phyloP scores from a whole-genome alignment of 1,140 invertebrate species.

The Lycorma delicatula region DNA sequence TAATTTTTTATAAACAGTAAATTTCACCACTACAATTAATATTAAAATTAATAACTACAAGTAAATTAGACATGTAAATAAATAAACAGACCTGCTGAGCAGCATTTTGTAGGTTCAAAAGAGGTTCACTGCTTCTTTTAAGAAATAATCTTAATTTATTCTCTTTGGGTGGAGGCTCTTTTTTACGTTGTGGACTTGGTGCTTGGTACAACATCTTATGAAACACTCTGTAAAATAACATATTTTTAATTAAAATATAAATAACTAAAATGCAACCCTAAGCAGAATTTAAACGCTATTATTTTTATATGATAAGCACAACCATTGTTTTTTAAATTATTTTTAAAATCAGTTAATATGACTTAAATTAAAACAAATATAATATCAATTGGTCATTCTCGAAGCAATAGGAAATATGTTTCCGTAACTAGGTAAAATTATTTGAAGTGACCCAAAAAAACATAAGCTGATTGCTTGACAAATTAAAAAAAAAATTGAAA shows the following conservation, averaged over 20 bases:
- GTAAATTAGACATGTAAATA: too few species aligned
- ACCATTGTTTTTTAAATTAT: too few species aligned
- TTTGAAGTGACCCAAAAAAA: too few species aligned
- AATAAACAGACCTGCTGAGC: slow-evolving; percentile 64
- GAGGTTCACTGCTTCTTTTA: slow-evolving; percentile 82
- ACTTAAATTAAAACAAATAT: background rate
- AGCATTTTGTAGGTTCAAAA: slow-evolving; percentile 79
- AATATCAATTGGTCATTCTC: too few species aligned
- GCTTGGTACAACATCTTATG: slow-evolving; percentile 86
- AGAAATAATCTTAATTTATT: slow-evolving; percentile 82
- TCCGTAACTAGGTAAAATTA: too few species aligned
- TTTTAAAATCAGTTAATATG: background rate
- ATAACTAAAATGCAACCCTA: too few species aligned
- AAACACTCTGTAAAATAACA: slow-evolving; percentile 58
- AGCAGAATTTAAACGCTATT: background rate
- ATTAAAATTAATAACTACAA: too few species aligned
- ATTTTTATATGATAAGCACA: background rate
- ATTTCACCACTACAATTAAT: too few species aligned
- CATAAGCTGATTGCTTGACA: too few species aligned
- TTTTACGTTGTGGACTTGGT: slow-evolving; percentile 78
- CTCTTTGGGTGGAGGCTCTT: slow-evolving; percentile 70
- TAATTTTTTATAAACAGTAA: too few species aligned
- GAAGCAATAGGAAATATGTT: too few species aligned
- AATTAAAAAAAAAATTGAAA: too few species aligned
- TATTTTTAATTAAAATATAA: background rate